Evolutionary conservation across 1,140 invertebrate species (phyloP), one percentile per base, ranked within the genome.

Genomic region (Macrosteles quadrilineatus): DNA sequence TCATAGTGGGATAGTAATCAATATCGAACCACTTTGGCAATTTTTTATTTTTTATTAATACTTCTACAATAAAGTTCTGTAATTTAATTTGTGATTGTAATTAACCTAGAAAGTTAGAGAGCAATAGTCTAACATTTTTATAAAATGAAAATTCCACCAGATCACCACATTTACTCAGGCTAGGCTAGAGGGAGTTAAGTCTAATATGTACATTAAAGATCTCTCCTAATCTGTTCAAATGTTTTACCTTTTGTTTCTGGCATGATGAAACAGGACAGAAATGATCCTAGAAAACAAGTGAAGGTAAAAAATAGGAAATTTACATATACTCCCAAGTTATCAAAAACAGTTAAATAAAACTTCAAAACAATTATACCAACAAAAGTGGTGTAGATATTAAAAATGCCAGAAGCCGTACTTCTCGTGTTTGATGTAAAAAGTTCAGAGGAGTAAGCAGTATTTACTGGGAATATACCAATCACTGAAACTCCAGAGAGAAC

Each of bases 181-280:
- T n/a, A n/a, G n/a, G n/a, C n/a, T n/a, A n/a, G n/a, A n/a, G n/a
- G n/a, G n/a, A n/a, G n/a, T n/a, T n/a, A n/a, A n/a, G n/a, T n/a
- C n/a, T n/a, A n/a, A n/a, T n/a, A n/a, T n/a, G n/a, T n/a, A n/a
- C n/a, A 36, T 29, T 59, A 4, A 25, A 59, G 55, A 14, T 32
- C 68, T 30, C 25, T 14, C 43, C 72, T 71, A n/a, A 75, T 72
- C 65, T 70, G 63, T 21, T 47, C 70, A 2, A 93, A 85, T 0
- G 88, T 87, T 77, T 91, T 92, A 9, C 90, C 90, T 80, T 94
- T 94, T 0, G 92, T 95, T 81, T 95, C 93, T 0, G 92, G 91
- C 21, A 93, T 81, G 40, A 85, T 83, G 2, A 85, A 80, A 27
- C 87, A 80, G 57, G 89, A 85, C 74, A 88, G 92, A 21, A 90